Evolutionary conservation across 2,797 vertebrate species (phyloP).

Genomic region (Glossophaga mutica): DNA sequence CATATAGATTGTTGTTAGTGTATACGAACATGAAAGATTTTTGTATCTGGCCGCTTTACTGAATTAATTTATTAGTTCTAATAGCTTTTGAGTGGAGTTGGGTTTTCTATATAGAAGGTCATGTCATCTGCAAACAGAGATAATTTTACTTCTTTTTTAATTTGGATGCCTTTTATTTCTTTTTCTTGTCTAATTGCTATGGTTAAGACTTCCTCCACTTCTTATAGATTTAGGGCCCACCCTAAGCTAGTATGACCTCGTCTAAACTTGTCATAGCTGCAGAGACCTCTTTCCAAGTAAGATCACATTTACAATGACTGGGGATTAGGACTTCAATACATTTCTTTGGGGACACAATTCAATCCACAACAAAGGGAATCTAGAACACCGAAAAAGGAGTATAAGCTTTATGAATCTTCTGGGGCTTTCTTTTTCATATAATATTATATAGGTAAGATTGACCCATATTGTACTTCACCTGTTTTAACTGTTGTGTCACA

Average conservation of each 20-base stretch:
- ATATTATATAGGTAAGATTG: not conserved
- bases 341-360: not conserved
- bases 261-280: not conserved
- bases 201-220: not conserved
- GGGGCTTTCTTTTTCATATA: not conserved
- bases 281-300: not conserved
- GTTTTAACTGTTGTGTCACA: not conserved
- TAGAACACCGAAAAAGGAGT: not conserved
- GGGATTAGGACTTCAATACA: not conserved
- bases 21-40: not conserved
- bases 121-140: not conserved
- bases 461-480: not conserved
- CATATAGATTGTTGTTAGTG: not conserved
- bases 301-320: not conserved
- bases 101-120: not conserved
- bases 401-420: not conserved
- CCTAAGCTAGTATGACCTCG: not conserved
- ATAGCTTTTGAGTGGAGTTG: not conserved
- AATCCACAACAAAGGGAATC: not conserved
- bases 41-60: not conserved
- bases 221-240: not conserved
- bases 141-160: slow-evolving; percentile 18
- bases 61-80: not conserved
- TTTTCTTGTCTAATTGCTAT: not conserved
- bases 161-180: not conserved